phyloP scores from a whole-genome alignment of 2,113 vertebrate genomes.

The Vulpes lagopus region DNA sequence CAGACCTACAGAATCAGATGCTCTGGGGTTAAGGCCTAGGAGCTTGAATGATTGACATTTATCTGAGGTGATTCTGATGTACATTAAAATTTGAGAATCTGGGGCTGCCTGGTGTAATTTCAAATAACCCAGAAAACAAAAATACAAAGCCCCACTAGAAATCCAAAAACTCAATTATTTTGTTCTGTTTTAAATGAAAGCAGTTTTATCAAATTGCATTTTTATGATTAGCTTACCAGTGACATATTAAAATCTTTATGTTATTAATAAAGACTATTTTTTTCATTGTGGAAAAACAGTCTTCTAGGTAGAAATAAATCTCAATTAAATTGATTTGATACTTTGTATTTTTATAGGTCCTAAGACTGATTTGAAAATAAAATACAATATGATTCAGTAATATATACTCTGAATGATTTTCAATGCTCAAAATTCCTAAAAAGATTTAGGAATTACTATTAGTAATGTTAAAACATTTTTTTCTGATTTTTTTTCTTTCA shows the following conservation, averaged over 20 bases:
- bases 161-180: not conserved
- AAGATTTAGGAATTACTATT: slow-evolving; percentile 40
- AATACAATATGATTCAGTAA: not conserved
- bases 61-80: not conserved
- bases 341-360: not conserved
- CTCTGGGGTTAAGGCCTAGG: not conserved
- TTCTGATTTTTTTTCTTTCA: not conserved
- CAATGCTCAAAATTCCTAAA: not conserved
- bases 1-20: not conserved
- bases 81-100: not conserved
- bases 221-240: not conserved
- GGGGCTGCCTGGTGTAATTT: not conserved
- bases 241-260: not conserved
- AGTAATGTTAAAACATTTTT: not conserved
- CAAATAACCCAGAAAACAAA: slow-evolving; percentile 4
- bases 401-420: not conserved
- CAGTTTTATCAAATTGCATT: not conserved
- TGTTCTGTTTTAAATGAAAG: not conserved
- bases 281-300: not conserved
- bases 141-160: not conserved
- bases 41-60: slow-evolving; percentile 44
- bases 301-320: slow-evolving; percentile 13
- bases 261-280: not conserved
- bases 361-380: slow-evolving; percentile 21
- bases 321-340: not conserved